Evolutionary conservation across 2,113 vertebrate species (phyloP).

Genomic region (Chaetodon trifascialis): DNA sequence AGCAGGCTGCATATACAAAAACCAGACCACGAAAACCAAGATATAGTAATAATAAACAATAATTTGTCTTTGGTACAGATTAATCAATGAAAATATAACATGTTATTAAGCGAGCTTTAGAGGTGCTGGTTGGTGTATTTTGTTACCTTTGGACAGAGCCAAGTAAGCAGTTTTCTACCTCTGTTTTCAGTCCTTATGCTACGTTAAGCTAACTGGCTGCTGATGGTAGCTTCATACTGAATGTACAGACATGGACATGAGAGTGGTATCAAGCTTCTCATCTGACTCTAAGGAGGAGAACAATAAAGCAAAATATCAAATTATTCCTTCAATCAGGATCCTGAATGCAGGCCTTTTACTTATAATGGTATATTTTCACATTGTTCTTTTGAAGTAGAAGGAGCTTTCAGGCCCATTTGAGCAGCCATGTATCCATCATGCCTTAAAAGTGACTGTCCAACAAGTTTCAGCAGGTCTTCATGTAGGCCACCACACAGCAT

Average conservation of each 20-base stretch:
- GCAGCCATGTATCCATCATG: background rate
- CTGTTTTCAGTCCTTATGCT: background rate
- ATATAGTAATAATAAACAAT: too few relatives aligned
- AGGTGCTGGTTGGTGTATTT: too few relatives aligned
- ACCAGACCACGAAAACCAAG: too few relatives aligned
- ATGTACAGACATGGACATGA: background rate
- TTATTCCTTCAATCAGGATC: background rate
- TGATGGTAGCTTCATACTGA: background rate
- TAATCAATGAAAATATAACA: too few relatives aligned
- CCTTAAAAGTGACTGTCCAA: background rate
- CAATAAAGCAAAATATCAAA: too few relatives aligned
- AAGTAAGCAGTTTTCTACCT: background rate
- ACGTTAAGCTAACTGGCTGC: background rate
- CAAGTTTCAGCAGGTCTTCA: background rate
- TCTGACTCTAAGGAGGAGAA: background rate
- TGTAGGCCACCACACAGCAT: conserved; percentile 28
- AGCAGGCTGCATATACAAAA: too few relatives aligned
- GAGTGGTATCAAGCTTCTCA: too few relatives aligned
- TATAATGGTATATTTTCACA: background rate
- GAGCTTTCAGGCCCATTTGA: background rate
- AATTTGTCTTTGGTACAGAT: too few relatives aligned
- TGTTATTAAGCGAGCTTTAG: too few relatives aligned
- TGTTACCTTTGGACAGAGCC: too few relatives aligned
- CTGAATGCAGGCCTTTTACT: background rate
- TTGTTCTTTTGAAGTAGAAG: too few relatives aligned